Evolutionary conservation across 2,888 invertebrate genomes (phyloP).

Genomic region (Perdita meconis): DNA sequence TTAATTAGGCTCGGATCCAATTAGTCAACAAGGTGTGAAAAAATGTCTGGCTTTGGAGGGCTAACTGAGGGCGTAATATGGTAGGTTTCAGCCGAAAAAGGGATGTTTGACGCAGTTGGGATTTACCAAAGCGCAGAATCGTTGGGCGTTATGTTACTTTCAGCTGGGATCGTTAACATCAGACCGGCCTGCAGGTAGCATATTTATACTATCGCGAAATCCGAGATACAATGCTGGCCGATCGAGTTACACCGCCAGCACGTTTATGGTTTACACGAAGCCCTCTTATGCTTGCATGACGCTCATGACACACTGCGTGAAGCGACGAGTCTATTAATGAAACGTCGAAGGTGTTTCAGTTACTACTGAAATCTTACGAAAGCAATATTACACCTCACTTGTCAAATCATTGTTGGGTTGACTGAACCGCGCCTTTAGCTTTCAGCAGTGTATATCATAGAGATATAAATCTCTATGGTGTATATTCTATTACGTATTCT

Average conservation of each 20-base stretch:
- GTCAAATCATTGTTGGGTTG: too few relatives aligned
- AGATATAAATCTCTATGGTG: too few relatives aligned
- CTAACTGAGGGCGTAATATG: neutral
- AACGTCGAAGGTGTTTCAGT: neutral
- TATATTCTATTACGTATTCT: too few relatives aligned
- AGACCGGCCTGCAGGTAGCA: constrained; percentile 57
- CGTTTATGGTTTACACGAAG: constrained; percentile 55
- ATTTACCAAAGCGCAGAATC: constrained; percentile 30
- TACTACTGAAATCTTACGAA: neutral
- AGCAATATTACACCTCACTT: too few relatives aligned
- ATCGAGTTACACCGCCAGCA: constrained; percentile 69
- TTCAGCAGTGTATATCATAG: too few relatives aligned
- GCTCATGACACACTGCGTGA: constrained; percentile 40
- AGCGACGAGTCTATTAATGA: constrained; percentile 45
- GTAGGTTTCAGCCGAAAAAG: neutral
- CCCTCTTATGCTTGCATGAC: constrained; percentile 66
- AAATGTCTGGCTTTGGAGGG: neutral
- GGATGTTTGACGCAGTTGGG: neutral
- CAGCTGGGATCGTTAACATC: constrained; percentile 66
- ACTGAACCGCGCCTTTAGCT: too few relatives aligned
- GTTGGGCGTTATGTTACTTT: constrained; percentile 61
- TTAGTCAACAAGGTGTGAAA: too few relatives aligned
- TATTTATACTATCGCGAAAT: constrained; percentile 78
- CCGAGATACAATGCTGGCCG: constrained; percentile 74
- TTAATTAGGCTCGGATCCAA: too few relatives aligned